A percentile compares a stretch with the other conserved stretches of the same genome.
phyloP scores from a whole-genome alignment of 2,113 vertebrate genomes.

The Clarias gariepinus region DNA sequence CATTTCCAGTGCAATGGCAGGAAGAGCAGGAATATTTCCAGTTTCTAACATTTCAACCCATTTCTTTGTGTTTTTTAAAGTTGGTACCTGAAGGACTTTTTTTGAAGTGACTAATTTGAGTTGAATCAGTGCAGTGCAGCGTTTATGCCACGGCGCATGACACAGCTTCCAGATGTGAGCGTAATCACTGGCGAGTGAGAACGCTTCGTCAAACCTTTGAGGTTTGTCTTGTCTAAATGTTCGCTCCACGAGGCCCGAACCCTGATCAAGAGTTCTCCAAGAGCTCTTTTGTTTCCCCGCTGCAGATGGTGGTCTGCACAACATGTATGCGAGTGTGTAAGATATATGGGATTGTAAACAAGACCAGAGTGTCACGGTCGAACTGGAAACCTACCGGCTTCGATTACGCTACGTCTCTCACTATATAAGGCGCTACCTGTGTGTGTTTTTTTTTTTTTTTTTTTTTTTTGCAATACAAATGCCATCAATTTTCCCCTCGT shows the following conservation, averaged over 20 bases:
- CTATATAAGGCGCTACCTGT: slow-evolving; percentile 14
- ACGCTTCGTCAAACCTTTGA: not conserved
- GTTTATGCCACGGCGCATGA: not conserved
- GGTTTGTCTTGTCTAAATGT: not conserved
- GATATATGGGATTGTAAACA: slow-evolving; percentile 30
- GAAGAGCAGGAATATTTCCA: not conserved
- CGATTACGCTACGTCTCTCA: not conserved
- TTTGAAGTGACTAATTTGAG: not conserved
- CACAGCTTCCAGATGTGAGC: slow-evolving; percentile 30
- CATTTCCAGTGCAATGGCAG: not conserved
- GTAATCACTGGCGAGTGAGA: not conserved
- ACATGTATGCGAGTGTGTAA: not conserved
- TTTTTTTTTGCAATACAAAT: slow-evolving; percentile 6
- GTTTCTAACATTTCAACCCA: not conserved
- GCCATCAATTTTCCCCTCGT: slow-evolving; percentile 23
- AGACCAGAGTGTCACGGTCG: not conserved
- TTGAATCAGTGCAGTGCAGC: not conserved
- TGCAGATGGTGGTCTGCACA: slow-evolving; percentile 13
- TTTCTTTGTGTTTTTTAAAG: not conserved
- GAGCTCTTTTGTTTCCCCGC: slow-evolving; percentile 9
- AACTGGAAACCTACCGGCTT: slow-evolving; percentile 8
- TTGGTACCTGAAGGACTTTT: not conserved
- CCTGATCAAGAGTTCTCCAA: slow-evolving; percentile 7
- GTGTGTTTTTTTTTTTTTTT: no score
- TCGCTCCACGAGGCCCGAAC: not conserved